These are phyloP conservation scores for Pristionchus japonicus DNA, from an alignment of 2,888 invertebrate genomes.

Conservation along the genomic window DNA sequence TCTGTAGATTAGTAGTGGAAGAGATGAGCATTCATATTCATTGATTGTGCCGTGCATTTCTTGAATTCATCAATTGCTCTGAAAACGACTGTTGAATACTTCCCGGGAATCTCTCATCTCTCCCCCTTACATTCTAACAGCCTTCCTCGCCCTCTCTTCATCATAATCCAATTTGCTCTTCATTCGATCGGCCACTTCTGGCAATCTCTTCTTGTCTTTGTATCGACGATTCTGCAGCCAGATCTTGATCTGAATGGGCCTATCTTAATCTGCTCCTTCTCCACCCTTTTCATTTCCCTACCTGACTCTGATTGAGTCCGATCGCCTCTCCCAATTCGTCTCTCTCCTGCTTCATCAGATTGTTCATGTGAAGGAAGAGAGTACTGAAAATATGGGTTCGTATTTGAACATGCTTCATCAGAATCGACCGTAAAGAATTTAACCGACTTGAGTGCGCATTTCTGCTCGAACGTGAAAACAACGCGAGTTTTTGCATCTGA, in stretches of 20 bases:
- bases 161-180: slow-evolving; percentile 1
- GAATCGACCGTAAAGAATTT: not conserved
- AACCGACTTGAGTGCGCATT: not conserved
- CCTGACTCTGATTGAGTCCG: not conserved
- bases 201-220: slow-evolving; percentile 1
- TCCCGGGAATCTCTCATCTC: too few relatives aligned
- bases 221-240: slow-evolving; percentile 35
- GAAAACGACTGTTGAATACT: too few relatives aligned
- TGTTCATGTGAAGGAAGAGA: not conserved
- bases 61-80: not conserved
- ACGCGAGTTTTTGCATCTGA: not conserved
- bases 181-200: not conserved
- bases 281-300: not conserved
- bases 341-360: slow-evolving; percentile 3
- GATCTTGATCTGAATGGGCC: slow-evolving; percentile 12
- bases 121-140: not conserved
- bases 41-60: not conserved
- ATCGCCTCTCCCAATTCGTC: not conserved
- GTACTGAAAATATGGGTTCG: not conserved
- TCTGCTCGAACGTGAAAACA: not conserved
- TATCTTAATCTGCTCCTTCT: not conserved
- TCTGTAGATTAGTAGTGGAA: not conserved
- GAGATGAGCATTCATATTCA: not conserved
- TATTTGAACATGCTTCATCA: not conserved
- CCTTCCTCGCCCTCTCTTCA: not conserved